Percentiles rank a stretch among this genome's conserved stretches.
These are phyloP conservation scores for Phylloscopus trochilus DNA, from an alignment of 2,113 vertebrate species.

Conservation along the genomic window DNA sequence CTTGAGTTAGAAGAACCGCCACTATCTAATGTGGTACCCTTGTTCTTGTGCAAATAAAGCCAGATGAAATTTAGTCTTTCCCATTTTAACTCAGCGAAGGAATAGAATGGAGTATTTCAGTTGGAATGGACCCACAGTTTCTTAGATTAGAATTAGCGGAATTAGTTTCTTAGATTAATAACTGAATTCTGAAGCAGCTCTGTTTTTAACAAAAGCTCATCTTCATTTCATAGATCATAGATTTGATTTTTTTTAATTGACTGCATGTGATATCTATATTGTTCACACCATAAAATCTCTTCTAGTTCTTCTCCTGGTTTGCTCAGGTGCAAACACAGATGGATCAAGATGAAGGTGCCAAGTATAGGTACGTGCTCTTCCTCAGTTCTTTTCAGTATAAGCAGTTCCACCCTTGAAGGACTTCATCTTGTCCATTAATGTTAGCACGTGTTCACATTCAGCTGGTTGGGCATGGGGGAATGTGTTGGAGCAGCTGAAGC, in stretches of 20 bases:
- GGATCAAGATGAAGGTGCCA: conserved; percentile 91
- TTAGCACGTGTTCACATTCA: rapidly evolving
- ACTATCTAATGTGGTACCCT: neutral
- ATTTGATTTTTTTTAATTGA: neutral
- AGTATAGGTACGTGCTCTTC: conserved; percentile 83
- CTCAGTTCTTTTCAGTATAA: neutral
- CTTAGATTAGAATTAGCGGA: too few species aligned
- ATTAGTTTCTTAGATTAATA: neutral
- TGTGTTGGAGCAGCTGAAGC: neutral
- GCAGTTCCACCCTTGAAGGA: neutral
- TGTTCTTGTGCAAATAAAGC: neutral
- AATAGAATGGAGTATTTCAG: neutral
- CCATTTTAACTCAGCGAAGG: neutral
- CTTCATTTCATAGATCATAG: neutral
- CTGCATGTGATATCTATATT: neutral
- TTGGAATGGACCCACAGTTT: neutral
- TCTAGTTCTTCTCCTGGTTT: conserved; percentile 97
- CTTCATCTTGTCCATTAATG: neutral
- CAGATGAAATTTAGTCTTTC: neutral
- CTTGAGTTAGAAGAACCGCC: neutral
- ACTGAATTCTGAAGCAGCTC: neutral
- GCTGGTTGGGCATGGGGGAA: neutral
- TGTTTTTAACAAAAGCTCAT: neutral
- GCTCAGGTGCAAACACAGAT: conserved; percentile 90
- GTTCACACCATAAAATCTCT: conserved; percentile 55